Evolutionary conservation across 2,888 invertebrate species (phyloP).

Genomic region (Sarcophaga variegata): DNA sequence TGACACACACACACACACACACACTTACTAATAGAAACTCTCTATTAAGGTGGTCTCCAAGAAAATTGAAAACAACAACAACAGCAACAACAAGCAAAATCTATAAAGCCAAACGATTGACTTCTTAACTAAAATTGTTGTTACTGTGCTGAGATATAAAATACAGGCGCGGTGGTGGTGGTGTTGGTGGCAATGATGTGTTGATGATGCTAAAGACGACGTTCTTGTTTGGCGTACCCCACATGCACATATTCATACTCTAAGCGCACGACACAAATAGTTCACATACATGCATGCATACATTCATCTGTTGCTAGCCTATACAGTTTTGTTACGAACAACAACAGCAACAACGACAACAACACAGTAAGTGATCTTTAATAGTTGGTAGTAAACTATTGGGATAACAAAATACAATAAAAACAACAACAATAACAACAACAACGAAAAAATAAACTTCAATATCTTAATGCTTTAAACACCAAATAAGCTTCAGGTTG

Average conservation of each 20-base stretch:
- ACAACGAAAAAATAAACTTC: slow-evolving; percentile 30
- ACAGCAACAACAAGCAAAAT: slow-evolving; percentile 7
- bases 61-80: slow-evolving; percentile 29
- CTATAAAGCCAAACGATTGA: slow-evolving; percentile 56
- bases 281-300: slow-evolving; percentile 33
- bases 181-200: slow-evolving; percentile 55
- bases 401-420: slow-evolving; percentile 54
- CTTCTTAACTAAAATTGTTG: slow-evolving; percentile 42
- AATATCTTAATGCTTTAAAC: slow-evolving; percentile 68
- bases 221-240: slow-evolving; percentile 28
- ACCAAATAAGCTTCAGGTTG: slow-evolving; percentile 66
- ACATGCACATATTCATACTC: slow-evolving; percentile 51
- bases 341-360: slow-evolving; percentile 23
- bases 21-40: slow-evolving; percentile 39
- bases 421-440: slow-evolving; percentile 33
- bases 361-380: slow-evolving; percentile 50
- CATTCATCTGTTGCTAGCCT: slow-evolving; percentile 6
- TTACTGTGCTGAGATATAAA: slow-evolving; percentile 39
- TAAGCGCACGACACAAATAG: slow-evolving; percentile 59
- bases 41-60: slow-evolving; percentile 65
- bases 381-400: slow-evolving; percentile 61
- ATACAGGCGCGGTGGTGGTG: slow-evolving; percentile 23
- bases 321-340: slow-evolving; percentile 34
- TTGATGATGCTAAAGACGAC: slow-evolving; percentile 10
- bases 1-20: slow-evolving; percentile 2